Base-by-base conservation (phyloP, 2,113 vertebrate genomes). In the Penelope pileata region DNA sequence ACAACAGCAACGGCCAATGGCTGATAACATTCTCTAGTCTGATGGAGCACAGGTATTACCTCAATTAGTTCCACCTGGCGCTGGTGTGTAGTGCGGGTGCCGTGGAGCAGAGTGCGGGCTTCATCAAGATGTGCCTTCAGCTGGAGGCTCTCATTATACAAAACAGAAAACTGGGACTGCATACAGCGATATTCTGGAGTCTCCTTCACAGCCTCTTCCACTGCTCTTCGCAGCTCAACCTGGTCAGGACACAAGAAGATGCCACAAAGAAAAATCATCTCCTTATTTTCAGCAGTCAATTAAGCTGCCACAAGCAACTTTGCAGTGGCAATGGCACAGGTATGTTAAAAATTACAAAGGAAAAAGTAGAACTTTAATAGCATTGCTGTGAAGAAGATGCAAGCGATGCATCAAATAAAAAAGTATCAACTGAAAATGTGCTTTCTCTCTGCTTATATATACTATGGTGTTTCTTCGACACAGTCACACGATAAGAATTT, bases 141-240 rank as follows among this genome's bases (percentile, higher is more conserved):
- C 88, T 99, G 99, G 22, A 99, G 98, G 45, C 99, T 99, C 96
- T 99, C 99, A 0, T 99, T 99, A 90, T 99, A 99, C 34, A 99
- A 89, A 45, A 99, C 99, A 3, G 99, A 99, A 96, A 99, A 99
- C 56, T 99, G 99, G 0, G 99, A 99, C 97, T 99, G 99, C 95
- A 99, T 99, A 91, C 99, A 99, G 69, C 98, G 99, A 66, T 99
- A 99, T 63, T 99, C 99, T 0, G 99, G 98, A 2, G 98, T 99
- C n/a, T 99, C 99, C 89, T 98, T 99, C 21, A 99, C 99, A 83
- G 99, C 94, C 30, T 98, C 98, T 75, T 99, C 99, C 16, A 99
- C 99, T 15, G 99, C 98, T 62, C 96, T 98, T 78, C 98, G 86
- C 90, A 99, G 91, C 89, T 99, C 99, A 87, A 98, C 94, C 99